Base-by-base conservation (phyloP, 2,888 invertebrate species). In the Xylocampa areola region DNA sequence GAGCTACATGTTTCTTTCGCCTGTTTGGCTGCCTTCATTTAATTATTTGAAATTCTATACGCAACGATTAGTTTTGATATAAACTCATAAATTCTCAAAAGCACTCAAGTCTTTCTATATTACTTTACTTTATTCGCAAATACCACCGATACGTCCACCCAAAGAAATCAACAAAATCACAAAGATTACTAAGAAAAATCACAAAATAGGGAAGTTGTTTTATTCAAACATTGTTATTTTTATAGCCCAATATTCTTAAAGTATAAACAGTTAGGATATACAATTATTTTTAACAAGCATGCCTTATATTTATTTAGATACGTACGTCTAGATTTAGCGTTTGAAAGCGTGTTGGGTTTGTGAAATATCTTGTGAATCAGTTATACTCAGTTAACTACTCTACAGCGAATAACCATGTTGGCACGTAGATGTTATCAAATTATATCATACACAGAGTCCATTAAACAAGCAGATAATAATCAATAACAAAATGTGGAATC, bases 391-490 rank as follows among this genome's bases (percentile, higher is more conserved):
- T 61, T 58, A 48, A 44, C 83, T 86, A 86, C 65, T 73, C 84
- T 86, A 89, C 80, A 62, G 75, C 74, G 63, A 74, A 58, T 62
- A 66, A 54, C 47, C 50, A 17, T 49, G 53, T 36, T 50, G 33
- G 30, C 91, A 89, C 88, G 88, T 86, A 90, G 92, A 94, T 93
- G 94, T 94, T 94, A 94, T 91, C 90, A 76, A 79, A 36, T 37
- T 23, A 30, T 32, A 45, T 59, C 11, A 44, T 13, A 29, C 11
- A 21, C 3, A 2, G 19, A 35, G 6, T 11, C n/a, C n/a, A n/a
- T n/a, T 16, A 45, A 14, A 29, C 21, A 58, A 45, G 14, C 17
- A 4, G 17, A 35, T 59, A 23, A 32, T 32, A 37, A 29, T 30
- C 40, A 8, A 36, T 48, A 37, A 14, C 7, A 49, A 43, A 13